Evolutionary conservation across 2,113 vertebrate species (phyloP), one percentile per base, ranked within the genome.

Genomic region (Epinephelus moara): DNA sequence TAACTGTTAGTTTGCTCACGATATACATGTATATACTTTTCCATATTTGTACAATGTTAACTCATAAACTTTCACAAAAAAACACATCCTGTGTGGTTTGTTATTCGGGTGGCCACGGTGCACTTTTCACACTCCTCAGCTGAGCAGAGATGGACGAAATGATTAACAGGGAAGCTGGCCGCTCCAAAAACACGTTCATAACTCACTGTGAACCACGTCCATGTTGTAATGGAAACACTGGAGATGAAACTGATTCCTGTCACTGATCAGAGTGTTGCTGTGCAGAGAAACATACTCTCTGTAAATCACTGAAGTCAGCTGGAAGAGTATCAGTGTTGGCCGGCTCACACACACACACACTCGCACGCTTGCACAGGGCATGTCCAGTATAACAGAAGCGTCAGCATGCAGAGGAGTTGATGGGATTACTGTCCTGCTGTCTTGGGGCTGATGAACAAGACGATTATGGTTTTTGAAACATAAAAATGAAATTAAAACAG

Each of bases 141-240:
- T 19, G 0, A 11, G 23, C 47, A 23, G 19, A 33, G 23, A 21
- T 45, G 42, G 42, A 45, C 12, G 42, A 45, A 45, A 45, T 21
- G 25, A 37, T 53, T 11, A 37, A 56, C 25, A 30, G 49, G 52
- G 50, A 70, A 49, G 62, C 52, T 2, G n/a, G 4, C 27, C 19
- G 4, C 56, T 49, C 5, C 14, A 37, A n/a, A 60, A 6, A 30
- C n/a, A 3, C 2, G 3, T 56, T 42, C 55, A 45, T 33, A 61
- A 70, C 72, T 77, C 50, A 40, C 19, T 27, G 21, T 27, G 73
- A 77, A 55, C 21, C 33, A 8, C 25, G 73, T 82, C 15, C 25
- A 17, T 59, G 77, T 30, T 70, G 77, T 75, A 66, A 80, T 85
- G 83, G 82, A 85, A 85, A 80, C 76, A 62, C 72, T 33, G 60